Percentiles rank a stretch among this genome's conserved stretches.
Evolutionary conservation across 2,888 invertebrate genomes (phyloP).

Genomic region (Alcis repandata): DNA sequence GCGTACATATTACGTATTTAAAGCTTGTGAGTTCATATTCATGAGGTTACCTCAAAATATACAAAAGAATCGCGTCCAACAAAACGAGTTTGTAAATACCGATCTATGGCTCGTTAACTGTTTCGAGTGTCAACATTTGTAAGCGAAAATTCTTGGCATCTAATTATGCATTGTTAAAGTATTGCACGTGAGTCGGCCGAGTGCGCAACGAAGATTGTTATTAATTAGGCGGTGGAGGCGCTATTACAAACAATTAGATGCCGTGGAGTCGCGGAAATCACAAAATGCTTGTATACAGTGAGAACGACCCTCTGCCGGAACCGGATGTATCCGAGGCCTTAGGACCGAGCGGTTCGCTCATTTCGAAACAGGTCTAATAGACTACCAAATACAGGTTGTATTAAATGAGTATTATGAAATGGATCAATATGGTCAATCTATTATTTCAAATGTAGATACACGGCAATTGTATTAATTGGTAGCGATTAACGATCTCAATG

Average conservation of each 20-base stretch:
- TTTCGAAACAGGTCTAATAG: slow-evolving; percentile 25
- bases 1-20: slow-evolving; percentile 16
- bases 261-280: slow-evolving; percentile 71
- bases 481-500: slow-evolving; percentile 25
- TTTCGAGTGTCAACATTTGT: slow-evolving; percentile 44
- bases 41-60: slow-evolving; percentile 15
- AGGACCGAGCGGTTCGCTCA: slow-evolving; percentile 51
- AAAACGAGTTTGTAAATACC: slow-evolving; percentile 40
- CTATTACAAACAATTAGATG: slow-evolving; percentile 63
- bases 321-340: slow-evolving; percentile 79
- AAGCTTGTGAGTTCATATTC: slow-evolving; percentile 16
- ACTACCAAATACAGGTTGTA: background rate
- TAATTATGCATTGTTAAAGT: slow-evolving; percentile 60
- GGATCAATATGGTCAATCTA: slow-evolving; percentile 18
- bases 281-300: slow-evolving; percentile 74
- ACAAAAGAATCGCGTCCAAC: slow-evolving; percentile 22
- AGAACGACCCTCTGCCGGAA: slow-evolving; percentile 79
- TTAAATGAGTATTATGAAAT: slow-evolving; percentile 14
- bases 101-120: slow-evolving; percentile 44
- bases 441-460: slow-evolving; percentile 26
- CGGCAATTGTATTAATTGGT: slow-evolving; percentile 29
- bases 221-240: slow-evolving; percentile 66
- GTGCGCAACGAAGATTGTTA: slow-evolving; percentile 62
- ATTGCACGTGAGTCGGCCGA: slow-evolving; percentile 49
- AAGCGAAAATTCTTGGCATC: slow-evolving; percentile 60